Conservation (phyloP, 2,797 vertebrate species). For the Erethizon dorsatum region DNA sequence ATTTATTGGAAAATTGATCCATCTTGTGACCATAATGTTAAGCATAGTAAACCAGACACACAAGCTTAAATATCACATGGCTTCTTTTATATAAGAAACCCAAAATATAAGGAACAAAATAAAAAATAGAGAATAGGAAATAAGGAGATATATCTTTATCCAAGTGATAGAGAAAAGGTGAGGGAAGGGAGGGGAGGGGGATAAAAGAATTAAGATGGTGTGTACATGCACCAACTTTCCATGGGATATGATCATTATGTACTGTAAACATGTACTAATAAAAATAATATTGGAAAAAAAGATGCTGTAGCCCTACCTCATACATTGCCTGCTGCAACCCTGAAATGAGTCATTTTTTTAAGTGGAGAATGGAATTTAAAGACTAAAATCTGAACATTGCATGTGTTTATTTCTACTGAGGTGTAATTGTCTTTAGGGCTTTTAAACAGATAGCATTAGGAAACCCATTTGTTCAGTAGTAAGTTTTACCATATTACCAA, state of each 20-base stretch:
- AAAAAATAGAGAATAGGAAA: not conserved
- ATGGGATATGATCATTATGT: too few species aligned
- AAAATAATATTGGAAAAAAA: not conserved
- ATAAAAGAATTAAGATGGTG: not conserved
- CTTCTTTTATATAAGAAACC: not conserved
- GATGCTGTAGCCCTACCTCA: not conserved
- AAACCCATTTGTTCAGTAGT: not conserved
- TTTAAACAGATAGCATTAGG: not conserved
- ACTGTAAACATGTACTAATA: too few species aligned
- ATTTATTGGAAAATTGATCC: not conserved
- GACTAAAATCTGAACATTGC: not conserved
- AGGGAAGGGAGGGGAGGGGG: not conserved
- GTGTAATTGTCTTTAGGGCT: not conserved
- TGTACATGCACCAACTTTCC: too few species aligned
- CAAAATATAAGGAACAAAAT: not conserved
- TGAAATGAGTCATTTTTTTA: slow-evolving; percentile 35
- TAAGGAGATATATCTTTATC: not conserved
- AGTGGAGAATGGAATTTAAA: not conserved
- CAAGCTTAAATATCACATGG: not conserved
- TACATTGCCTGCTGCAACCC: not conserved
- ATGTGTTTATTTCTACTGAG: not conserved
- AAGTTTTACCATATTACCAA: not conserved
- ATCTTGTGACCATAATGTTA: not conserved
- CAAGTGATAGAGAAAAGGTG: not conserved
- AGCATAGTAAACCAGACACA: not conserved